These are phyloP conservation scores for Ectemnius cavifrons DNA, from an alignment of 2,888 invertebrate genomes.

Conservation along the genomic window DNA sequence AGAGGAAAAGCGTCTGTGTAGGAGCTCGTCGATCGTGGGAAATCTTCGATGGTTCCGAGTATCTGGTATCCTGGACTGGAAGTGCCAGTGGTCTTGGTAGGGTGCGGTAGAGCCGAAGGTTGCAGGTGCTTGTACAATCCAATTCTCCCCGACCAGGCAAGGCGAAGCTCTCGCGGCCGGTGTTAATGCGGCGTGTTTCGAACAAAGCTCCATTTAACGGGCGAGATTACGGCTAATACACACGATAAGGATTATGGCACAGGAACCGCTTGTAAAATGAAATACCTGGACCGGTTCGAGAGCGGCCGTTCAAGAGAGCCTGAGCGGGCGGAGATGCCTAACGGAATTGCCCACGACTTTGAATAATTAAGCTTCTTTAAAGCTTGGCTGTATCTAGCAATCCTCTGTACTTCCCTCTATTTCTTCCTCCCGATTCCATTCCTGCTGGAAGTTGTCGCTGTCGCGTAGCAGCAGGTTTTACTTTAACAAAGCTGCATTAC, in stretches of 20 bases:
- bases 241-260: slow-evolving; percentile 50
- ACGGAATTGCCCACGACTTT: slow-evolving; percentile 49
- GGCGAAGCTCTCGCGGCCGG: slow-evolving; percentile 8
- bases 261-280: slow-evolving; percentile 33
- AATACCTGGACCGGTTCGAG: slow-evolving; percentile 19
- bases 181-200: slow-evolving; percentile 38
- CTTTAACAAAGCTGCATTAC: slow-evolving; percentile 56
- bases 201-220: slow-evolving; percentile 41
- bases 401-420: too few species aligned
- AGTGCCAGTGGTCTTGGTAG: too few species aligned
- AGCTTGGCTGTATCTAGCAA: too few species aligned
- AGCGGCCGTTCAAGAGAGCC: background rate
- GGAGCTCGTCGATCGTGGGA: background rate
- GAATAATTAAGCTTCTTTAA: slow-evolving; percentile 63
- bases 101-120: background rate
- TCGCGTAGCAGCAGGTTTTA: slow-evolving; percentile 10
- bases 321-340: slow-evolving; percentile 16
- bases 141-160: slow-evolving; percentile 12
- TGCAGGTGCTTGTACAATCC: slow-evolving; percentile 4
- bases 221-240: slow-evolving; percentile 57
- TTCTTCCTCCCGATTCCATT: too few species aligned
- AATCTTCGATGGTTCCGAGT: background rate
- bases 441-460: too few species aligned
- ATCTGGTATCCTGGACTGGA: too few species aligned
- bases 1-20: too few species aligned